Evolutionary conservation across 1,140 invertebrate genomes (phyloP).

Genomic region (Monomorium pharaonis): DNA sequence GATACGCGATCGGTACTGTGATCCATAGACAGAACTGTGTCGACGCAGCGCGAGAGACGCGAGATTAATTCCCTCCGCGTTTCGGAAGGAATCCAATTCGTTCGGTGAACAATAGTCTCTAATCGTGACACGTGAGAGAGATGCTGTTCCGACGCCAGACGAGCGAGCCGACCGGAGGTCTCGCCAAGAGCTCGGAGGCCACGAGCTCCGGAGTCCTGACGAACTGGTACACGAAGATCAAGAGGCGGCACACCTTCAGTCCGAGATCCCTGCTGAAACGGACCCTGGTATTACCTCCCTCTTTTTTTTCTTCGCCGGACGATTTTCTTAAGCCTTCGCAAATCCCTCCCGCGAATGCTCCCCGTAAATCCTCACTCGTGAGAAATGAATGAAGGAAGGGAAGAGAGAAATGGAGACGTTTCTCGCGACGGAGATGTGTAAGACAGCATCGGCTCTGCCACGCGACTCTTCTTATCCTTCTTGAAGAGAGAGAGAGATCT

Average conservation of each 20-base stretch:
- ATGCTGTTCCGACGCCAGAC: slow-evolving; percentile 79
- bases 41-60: neutral
- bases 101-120: neutral
- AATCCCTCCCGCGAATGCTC: neutral
- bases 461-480: too few relatives aligned
- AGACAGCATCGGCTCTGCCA: neutral
- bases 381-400: neutral
- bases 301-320: neutral
- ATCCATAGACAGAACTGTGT: neutral
- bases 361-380: neutral
- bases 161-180: slow-evolving; percentile 78
- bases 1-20: neutral
- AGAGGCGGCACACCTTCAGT: slow-evolving; percentile 82
- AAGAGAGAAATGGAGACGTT: neutral
- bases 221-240: slow-evolving; percentile 85
- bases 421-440: too few relatives aligned
- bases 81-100: neutral
- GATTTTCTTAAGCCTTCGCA: neutral
- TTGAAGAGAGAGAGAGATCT: too few relatives aligned
- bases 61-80: neutral
- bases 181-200: slow-evolving; percentile 59
- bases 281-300: slow-evolving; percentile 75
- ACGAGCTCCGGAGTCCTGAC: slow-evolving; percentile 79
- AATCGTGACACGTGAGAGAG: neutral
- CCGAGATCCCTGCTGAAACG: slow-evolving; percentile 83